Base-by-base conservation (phyloP, 2,888 invertebrate species). In the Strigamia maritima region DNA sequence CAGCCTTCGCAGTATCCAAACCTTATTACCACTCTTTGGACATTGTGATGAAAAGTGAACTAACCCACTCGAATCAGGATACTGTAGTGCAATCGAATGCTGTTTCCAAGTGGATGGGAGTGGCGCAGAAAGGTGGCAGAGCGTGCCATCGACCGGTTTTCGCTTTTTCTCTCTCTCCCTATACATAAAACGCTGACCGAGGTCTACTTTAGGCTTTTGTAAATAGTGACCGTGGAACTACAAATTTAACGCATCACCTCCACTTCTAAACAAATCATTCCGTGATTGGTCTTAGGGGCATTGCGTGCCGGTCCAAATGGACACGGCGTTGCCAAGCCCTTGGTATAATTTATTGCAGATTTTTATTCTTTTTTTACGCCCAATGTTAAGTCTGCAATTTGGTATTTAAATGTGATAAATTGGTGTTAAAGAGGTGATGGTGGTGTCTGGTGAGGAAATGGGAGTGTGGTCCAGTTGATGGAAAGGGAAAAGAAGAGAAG, bases 41-140 rank as follows among this genome's bases (percentile, higher is more conserved):
- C 60, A 60, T 60, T 60, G 60, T 60, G 60, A 60, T 60, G 60
- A 60, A 60, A 60, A 60, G 60, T 60, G 24, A 60, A 60, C 60
- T 19, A 60, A 60, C 60, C 22, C 60, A 22, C 60, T 60, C 60
- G 60, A 60, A 24, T 24, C 60, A 44, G 44, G 44, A 44, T 44
- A 60, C 60, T 22, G 22, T 22, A 22, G 60, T 60, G 60, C 60
- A 60, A 60, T 60, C 60, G 60, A 60, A 60, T 60, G 60, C 60
- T 60, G 60, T 60, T 60, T 60, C 60, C 60, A 60, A 60, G 60
- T 60, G 60, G 22, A 60, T 60, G 60, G 60, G 60, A 60, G 60
- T 60, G 60, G 60, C 60, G 4, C 22, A 60, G 60, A 60, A 60
- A 60, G 60, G 60, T 60, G 60, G 60, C 60, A 60, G 60, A 60